Evolutionary conservation across 2,113 vertebrate genomes (phyloP).

Genomic region (Lichenostomus cassidix): DNA sequence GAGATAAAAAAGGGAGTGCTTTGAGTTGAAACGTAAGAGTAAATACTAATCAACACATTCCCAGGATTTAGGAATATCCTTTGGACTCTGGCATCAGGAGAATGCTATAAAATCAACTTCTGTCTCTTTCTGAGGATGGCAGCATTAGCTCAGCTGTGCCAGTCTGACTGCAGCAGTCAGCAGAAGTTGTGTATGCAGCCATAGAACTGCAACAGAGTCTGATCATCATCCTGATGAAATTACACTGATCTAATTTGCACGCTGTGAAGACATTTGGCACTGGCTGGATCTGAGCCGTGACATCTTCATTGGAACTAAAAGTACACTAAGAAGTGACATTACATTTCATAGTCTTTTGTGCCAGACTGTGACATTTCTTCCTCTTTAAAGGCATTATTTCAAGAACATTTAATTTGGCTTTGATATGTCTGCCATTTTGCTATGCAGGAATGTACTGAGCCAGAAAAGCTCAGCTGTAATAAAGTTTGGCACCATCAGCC

Average conservation of each 20-base stretch:
- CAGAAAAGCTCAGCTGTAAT: conserved; percentile 87
- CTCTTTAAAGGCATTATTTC: conserved; percentile 80
- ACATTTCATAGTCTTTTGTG: conserved; percentile 68
- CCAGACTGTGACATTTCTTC: conserved; percentile 71
- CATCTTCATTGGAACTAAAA: conserved; percentile 84
- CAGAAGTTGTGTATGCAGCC: conserved; percentile 73
- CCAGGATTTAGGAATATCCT: not conserved
- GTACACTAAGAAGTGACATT: conserved; percentile 74
- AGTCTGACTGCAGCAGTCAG: conserved; percentile 58
- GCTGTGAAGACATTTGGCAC: conserved; percentile 83
- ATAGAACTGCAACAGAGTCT: conserved; percentile 71
- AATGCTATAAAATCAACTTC: conserved; percentile 34
- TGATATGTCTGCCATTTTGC: conserved; percentile 76
- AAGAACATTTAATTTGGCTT: conserved; percentile 80
- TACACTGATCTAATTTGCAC: conserved; percentile 88
- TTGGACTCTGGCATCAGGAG: conserved; percentile 28
- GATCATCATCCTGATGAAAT: conserved; percentile 84
- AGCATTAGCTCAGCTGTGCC: conserved; percentile 74
- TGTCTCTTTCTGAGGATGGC: conserved; percentile 63
- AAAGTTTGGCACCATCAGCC: conserved; percentile 82
- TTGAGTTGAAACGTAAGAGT: not conserved
- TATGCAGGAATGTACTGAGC: conserved; percentile 70
- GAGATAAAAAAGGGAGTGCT: not conserved
- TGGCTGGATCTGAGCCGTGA: conserved; percentile 77
- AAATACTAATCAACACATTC: not conserved